Base-by-base conservation (phyloP, 2,113 vertebrate species). In the Melanostigma gelatinosum region DNA sequence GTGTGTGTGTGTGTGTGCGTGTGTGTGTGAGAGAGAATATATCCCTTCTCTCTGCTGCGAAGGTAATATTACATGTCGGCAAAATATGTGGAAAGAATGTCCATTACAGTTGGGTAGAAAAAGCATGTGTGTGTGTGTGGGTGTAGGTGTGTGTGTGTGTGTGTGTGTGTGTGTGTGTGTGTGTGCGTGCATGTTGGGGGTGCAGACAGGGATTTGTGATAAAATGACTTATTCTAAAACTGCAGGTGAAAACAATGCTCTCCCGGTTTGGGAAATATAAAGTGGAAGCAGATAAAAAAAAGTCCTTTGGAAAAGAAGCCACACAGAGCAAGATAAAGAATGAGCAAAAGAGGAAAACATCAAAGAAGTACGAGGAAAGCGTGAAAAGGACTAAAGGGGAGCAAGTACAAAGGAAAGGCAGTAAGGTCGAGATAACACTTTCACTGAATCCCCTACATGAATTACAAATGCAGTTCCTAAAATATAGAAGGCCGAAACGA, bases 181-280 rank as follows among this genome's bases (percentile, higher is more conserved):
- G 40, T 67, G 60, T 67, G 48, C 10, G 50, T 44, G 52, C 42
- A 65, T 68, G 44, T 27, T 40, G 16, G 32, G 38, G 29, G 46
- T 63, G 73, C 64, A 80, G 82, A 75, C 50, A 67, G 65, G 61
- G 42, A 79, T 74, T 74, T 83, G 75, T 77, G 65, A 57, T 85
- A 71, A 77, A 88, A 93, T 93, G 88, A 91, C 84, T 91, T 89
- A 80, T 88, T 84, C 72, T 85, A 86, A 83, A 91, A 92, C 80
- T 82, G 87, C 79, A 87, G 89, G 85, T 92, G 75, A 89, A 82
- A 60, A 87, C 50, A 87, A 82, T 79, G 82, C 84, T 88, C 77
- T 8, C 5, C 64, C 88, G 89, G 64, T 58, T 84, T 72, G 38
- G 85, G 38, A 80, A 61, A 74, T 62, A 87, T 71, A 83, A 80